Conservation (phyloP, 2,888 invertebrate genomes). For the Drosophila birchii region DNA sequence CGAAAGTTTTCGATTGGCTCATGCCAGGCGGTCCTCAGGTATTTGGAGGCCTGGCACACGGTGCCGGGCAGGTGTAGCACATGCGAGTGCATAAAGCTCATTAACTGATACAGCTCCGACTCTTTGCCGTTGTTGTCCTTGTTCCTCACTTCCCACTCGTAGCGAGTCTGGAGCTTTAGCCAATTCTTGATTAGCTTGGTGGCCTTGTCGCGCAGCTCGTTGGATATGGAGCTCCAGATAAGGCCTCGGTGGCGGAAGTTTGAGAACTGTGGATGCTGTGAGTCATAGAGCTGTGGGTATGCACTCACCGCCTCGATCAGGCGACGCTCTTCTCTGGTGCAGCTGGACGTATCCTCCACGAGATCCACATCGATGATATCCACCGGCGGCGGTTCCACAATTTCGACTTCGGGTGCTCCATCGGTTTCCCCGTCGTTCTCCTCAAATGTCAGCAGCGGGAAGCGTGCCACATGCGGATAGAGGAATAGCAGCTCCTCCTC, state of each 20-base stretch:
- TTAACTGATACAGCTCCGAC: conserved; percentile 46
- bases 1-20: conserved; percentile 78
- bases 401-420: conserved; percentile 5
- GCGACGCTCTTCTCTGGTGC: conserved; percentile 20
- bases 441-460: neutral
- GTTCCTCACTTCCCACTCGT: conserved; percentile 73
- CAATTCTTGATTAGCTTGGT: conserved; percentile 80
- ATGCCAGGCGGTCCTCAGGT: conserved; percentile 59
- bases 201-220: conserved; percentile 77
- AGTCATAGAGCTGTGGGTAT: conserved; percentile 78
- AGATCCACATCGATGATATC: conserved; percentile 70
- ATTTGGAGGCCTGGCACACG: conserved; percentile 71
- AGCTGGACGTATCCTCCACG: conserved; percentile 20
- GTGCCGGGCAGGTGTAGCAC: conserved; percentile 51
- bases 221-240: conserved; percentile 79
- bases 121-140: neutral
- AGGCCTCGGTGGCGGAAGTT: conserved; percentile 73
- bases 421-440: neutral
- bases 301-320: conserved; percentile 64
- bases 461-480: conserved; percentile 66
- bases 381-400: conserved; percentile 45
- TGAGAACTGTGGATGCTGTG: conserved; percentile 33
- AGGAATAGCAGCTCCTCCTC: conserved; percentile 80
- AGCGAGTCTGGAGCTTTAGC: conserved; percentile 74
- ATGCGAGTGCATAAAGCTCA: conserved; percentile 61